These are phyloP conservation scores for Azemiops feae DNA, from an alignment of 2,113 vertebrate species.

Conservation along the genomic window DNA sequence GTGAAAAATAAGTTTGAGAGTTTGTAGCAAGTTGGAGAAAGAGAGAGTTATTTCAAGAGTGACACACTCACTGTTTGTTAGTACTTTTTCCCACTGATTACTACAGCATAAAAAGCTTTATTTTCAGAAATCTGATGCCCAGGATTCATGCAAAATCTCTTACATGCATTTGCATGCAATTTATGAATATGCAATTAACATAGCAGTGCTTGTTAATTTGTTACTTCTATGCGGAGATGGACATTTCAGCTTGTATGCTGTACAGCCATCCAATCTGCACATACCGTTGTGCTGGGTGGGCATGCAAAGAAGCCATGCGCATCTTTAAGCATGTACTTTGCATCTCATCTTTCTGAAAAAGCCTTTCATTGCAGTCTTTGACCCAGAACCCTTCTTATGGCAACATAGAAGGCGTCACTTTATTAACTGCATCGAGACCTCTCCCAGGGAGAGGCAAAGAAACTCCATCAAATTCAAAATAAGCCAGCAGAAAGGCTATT, in stretches of 20 bases:
- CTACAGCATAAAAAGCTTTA: background rate
- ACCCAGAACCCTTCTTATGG: slow-evolving; percentile 12
- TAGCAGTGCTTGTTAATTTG: background rate
- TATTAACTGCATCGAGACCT: slow-evolving; percentile 10
- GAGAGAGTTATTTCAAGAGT: slow-evolving; percentile 14
- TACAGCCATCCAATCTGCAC: background rate
- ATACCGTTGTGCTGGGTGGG: slow-evolving; percentile 1
- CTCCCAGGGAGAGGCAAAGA: slow-evolving; percentile 21
- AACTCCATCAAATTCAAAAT: slow-evolving; percentile 6
- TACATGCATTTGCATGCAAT: background rate
- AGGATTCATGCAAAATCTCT: slow-evolving; percentile 19
- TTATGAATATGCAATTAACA: slow-evolving; percentile 4
- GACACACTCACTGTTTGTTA: background rate
- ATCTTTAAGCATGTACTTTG: slow-evolving; percentile 27
- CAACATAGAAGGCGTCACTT: background rate
- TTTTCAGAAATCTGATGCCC: slow-evolving; percentile 42
- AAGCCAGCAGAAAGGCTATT: background rate
- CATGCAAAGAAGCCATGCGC: slow-evolving; percentile 24
- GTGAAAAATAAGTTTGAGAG: background rate
- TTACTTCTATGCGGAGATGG: slow-evolving; percentile 9
- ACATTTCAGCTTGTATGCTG: slow-evolving; percentile 8
- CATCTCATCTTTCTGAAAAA: slow-evolving; percentile 44
- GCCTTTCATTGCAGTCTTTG: background rate
- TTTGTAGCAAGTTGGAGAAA: slow-evolving; percentile 11
- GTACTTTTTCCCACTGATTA: background rate